phyloP scores from a whole-genome alignment of 2,888 invertebrate genomes.

The Margaritifera margaritifera region DNA sequence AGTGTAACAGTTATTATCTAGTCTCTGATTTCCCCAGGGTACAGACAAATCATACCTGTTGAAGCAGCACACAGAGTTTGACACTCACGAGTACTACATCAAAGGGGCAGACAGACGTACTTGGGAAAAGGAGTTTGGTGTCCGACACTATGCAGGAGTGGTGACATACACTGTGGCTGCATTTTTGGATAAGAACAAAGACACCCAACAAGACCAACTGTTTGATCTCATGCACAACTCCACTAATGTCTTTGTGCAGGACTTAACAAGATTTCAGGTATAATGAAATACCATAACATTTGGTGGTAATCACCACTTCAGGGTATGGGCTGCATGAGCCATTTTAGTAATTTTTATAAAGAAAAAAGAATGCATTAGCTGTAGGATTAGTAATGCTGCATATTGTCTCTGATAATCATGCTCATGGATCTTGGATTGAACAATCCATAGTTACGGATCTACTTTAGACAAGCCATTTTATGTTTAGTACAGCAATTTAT shows the following conservation, averaged over 20 bases:
- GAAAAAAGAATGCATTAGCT: neutral
- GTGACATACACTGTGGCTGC: conserved; percentile 59
- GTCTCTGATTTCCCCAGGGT: conserved; percentile 40
- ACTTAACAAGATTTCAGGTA: conserved; percentile 67
- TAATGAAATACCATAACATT: no score
- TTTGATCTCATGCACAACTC: conserved; percentile 66
- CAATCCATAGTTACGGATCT: no score
- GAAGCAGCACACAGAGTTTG: conserved; percentile 63
- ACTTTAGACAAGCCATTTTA: no score
- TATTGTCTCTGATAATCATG: no score
- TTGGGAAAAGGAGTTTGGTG: conserved; percentile 65
- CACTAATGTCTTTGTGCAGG: conserved; percentile 59
- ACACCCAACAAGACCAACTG: conserved; percentile 65
- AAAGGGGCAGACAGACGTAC: conserved; percentile 59
- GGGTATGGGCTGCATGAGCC: neutral
- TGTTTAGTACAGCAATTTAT: no score
- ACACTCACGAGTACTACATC: conserved; percentile 56
- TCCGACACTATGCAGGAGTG: conserved; percentile 63
- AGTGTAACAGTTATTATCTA: neutral
- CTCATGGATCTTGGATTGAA: no score
- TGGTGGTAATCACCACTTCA: no score
- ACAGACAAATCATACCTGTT: conserved; percentile 62
- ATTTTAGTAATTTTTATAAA: neutral
- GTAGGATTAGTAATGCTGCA: no score
- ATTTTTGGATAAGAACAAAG: conserved; percentile 67